Base-by-base conservation (phyloP, 2,113 vertebrate genomes). In the Apodemus sylvaticus region DNA sequence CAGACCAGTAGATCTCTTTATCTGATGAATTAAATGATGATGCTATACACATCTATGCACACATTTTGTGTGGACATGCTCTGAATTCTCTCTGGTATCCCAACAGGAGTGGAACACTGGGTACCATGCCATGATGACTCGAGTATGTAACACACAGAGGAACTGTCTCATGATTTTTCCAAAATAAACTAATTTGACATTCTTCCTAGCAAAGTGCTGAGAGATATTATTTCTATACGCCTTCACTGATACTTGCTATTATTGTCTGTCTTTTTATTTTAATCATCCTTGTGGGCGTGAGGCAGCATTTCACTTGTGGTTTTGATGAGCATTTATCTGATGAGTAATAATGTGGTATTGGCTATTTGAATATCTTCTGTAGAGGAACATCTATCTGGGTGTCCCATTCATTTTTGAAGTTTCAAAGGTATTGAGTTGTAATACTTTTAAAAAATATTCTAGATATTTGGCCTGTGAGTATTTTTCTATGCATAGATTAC, bases 261-360 rank as follows among this genome's bases (percentile, higher is more conserved):
- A 53, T 78, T 79, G 36, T 89, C 77, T 85, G 22, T 85, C 74
- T 95, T 89, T 53, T 90, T 68, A 45, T 82, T 81, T 82, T 83
- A 81, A 81, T 92, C 70, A 87, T 92, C 73, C 19, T 71, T 5
- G n/a, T 77, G 58, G 62, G 39, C 82, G 20, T 77, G 53, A 93
- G 48, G 17, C 22, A 76, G n/a, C 7, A 88, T 88, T 93, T 89
- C 34, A 2, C 10, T 83, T 55, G 58, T 87, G 74, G 71, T 89
- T 96, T 95, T 81, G 71, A 81, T 31, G 78, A 86, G 31, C 64
- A 77, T 86, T 89, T 92, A 86, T 86, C n/a, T 70, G 73, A 51
- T 92, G 74, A 92, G 60, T 77, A 71, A 77, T 13, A n/a, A 39
- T 45, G 51, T 51, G 31, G 66, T 91, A n/a, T 76, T 74, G 58